Evolutionary conservation across 2,113 vertebrate genomes (phyloP).

Genomic region (Excalfactoria chinensis): DNA sequence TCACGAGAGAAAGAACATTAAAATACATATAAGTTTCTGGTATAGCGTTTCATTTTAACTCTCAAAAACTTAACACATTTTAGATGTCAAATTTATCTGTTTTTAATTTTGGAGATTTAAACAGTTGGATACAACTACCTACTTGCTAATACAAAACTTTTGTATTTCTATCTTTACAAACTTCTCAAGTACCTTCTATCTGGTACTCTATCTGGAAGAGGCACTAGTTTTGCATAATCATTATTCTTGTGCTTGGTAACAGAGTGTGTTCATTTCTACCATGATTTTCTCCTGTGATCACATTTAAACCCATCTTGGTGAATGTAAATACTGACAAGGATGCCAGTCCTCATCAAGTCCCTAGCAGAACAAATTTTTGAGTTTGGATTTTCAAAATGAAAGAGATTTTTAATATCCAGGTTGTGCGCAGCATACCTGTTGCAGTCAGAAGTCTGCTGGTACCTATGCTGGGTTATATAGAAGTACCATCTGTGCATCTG

Average conservation of each 20-base stretch:
- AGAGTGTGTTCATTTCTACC: not conserved
- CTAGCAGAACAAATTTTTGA: not conserved
- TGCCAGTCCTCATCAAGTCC: not conserved
- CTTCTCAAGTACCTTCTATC: not conserved
- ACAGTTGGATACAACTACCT: not conserved
- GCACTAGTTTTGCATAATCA: not conserved
- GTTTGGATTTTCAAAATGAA: not conserved
- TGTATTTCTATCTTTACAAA: not conserved
- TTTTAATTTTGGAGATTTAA: not conserved
- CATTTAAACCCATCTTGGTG: not conserved
- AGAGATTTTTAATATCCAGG: not conserved
- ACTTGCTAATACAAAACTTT: not conserved
- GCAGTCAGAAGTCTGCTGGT: not conserved
- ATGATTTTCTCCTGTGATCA: not conserved
- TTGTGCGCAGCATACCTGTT: not conserved
- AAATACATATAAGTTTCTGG: not conserved
- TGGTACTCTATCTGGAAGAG: not conserved
- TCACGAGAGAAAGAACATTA: not conserved
- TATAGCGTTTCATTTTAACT: not conserved
- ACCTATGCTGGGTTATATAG: conserved; percentile 31
- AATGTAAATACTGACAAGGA: not conserved
- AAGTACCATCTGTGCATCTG: conserved; percentile 55
- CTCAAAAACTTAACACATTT: not conserved
- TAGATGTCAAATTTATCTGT: not conserved
- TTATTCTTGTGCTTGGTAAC: not conserved